Conservation (phyloP, 2,113 vertebrate species). For the Sisor rabdophorus region DNA sequence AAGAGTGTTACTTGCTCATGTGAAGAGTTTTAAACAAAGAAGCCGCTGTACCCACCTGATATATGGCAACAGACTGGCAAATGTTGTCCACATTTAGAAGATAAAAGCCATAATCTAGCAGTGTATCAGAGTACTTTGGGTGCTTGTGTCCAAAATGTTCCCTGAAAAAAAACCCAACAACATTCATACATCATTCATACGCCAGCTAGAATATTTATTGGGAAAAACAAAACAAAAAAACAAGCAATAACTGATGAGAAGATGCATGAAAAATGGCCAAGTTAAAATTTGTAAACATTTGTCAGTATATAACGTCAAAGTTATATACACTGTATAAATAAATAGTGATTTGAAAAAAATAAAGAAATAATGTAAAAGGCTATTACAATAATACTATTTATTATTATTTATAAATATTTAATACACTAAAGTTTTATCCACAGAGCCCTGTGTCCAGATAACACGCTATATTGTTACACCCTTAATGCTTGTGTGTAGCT, state of each 20-base stretch:
- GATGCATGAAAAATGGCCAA: background rate
- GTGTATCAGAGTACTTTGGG: constrained; percentile 96
- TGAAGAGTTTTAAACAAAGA: background rate
- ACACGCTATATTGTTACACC: background rate
- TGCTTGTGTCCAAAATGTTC: constrained; percentile 98
- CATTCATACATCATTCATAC: background rate
- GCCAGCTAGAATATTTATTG: background rate
- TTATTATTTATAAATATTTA: no score
- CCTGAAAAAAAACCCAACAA: constrained; percentile 62
- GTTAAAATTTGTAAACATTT: no score
- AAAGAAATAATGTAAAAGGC: no score
- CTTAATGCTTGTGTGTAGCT: background rate
- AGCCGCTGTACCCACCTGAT: constrained; percentile 78
- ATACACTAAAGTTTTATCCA: no score
- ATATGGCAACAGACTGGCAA: constrained; percentile 97
- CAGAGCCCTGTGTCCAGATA: background rate
- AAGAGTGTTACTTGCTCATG: background rate
- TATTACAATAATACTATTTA: no score
- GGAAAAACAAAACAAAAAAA: background rate
- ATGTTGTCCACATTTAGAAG: constrained; percentile 98
- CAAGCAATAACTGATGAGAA: background rate
- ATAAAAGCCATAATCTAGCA: constrained; percentile 98
- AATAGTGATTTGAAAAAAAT: no score
- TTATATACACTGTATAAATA: no score
- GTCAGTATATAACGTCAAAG: no score